These are phyloP conservation scores for Trinectes maculatus DNA, from an alignment of 2,113 vertebrate species.

Conservation along the genomic window DNA sequence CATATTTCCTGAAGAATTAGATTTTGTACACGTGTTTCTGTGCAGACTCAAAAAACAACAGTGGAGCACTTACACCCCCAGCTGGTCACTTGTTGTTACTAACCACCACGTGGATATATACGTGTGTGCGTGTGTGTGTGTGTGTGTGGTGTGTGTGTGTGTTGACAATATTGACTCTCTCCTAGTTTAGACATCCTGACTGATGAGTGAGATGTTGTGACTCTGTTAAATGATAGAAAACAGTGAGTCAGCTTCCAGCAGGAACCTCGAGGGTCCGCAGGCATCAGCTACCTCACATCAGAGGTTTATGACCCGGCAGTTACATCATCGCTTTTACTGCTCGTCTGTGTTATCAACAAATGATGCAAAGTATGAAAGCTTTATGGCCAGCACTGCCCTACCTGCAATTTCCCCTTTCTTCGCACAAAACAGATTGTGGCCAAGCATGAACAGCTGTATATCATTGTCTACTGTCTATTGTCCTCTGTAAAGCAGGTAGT, in stretches of 20 bases:
- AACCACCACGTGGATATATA: too few relatives aligned
- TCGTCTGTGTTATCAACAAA: slow-evolving; percentile 28
- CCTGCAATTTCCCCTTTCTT: slow-evolving; percentile 6
- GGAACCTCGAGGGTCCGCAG: too few relatives aligned
- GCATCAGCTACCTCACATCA: background rate
- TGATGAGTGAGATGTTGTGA: too few relatives aligned
- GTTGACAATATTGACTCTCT: too few relatives aligned
- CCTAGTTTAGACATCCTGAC: too few relatives aligned
- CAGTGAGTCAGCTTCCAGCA: background rate
- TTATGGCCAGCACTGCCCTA: slow-evolving; percentile 12
- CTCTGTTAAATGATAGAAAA: background rate
- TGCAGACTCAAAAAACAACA: background rate
- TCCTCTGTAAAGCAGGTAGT: slow-evolving; percentile 4
- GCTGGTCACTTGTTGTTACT: slow-evolving; percentile 21
- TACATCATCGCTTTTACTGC: slow-evolving; percentile 23
- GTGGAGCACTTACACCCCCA: slow-evolving; percentile 37
- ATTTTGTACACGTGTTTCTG: background rate
- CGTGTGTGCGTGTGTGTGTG: too few relatives aligned
- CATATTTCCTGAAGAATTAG: too few relatives aligned
- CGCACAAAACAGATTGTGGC: slow-evolving; percentile 36
- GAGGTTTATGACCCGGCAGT: background rate
- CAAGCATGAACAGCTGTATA: slow-evolving; percentile 62
- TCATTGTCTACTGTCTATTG: background rate
- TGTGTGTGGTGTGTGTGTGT: too few relatives aligned
- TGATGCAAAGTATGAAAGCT: slow-evolving; percentile 35